Evolutionary conservation across 53 echinoderm and acorn worm species (phyloP), one percentile per base, ranked within the genome.

Genomic region (Echinarachnius parma): DNA sequence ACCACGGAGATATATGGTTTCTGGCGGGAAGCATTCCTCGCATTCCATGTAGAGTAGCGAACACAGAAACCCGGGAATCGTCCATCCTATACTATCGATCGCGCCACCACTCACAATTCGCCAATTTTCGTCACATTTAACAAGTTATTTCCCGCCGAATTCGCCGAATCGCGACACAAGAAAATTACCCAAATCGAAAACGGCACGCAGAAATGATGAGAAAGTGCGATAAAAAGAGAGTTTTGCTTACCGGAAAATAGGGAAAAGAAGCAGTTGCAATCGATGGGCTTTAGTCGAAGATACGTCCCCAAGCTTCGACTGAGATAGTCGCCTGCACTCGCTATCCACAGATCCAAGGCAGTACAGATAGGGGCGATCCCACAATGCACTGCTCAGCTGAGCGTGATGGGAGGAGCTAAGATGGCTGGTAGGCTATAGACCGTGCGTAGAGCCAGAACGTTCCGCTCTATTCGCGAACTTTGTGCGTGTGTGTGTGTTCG

Each of bases 361-460:
- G n/a, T n/a, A n/a, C 28, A 39, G 74, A 25, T 56, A 39, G 1
- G 2, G 27, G 16, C 74, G 19, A 55, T 72, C 74, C 74, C 74
- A 72, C 39, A 72, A 72, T 72, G 57, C 74, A 28, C 57, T 72
- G 74, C 74, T 24, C n/a, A 28, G 58, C 42, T 18, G 8, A 11
- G 74, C 26, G 24, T 55, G 58, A 72, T 72, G 74, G 74, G 74
- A 72, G 74, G 74, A 72, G 74, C 74, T 72, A 56, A 23, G 13
- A 46, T 46, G 39, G 32, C 36, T 62, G 63, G 23, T 19, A 62
- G 63, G 63, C 44, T 23, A 42, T 46, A 45, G 46, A 30, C 65
- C 29, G 48, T 46, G 36, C 62, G 19, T 9, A 39, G 7, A 13
- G 7, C 26, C 45, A 28, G 39, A 45, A 14, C n/a, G 11, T 46